Evolutionary conservation across 2,113 vertebrate species (phyloP), one percentile per base, ranked within the genome.

Genomic region (Pollachius pollachius): DNA sequence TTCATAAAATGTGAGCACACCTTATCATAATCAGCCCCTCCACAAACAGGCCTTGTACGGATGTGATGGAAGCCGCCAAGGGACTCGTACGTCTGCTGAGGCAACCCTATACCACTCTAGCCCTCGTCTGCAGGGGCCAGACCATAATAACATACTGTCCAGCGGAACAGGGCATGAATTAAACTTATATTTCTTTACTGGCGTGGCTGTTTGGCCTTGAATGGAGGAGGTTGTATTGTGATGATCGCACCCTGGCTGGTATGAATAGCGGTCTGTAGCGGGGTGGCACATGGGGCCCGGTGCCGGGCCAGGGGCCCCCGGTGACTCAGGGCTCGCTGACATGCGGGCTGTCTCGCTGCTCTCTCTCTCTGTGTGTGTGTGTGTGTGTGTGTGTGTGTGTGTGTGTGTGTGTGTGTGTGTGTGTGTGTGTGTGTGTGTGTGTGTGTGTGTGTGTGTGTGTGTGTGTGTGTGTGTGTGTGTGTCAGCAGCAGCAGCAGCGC

Each of bases 241-340:
- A 84, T 83, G 80, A 86, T 85, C 83, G 71, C 79, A 67, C 65
- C 75, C 71, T 84, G 66, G 58, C 41, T 64, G 78, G 81, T 81
- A 75, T 87, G 81, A 90, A 90, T 89, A 90, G 87, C 78, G 85
- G 75, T 67, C 70, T 81, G 78, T 65, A 81, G 79, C 74, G 72
- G 65, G 73, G 65, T 67, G 71, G 76, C 8, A 70, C 80, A 79
- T 77, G 61, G 76, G 30, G 80, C 67, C 73, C 80, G 67, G 83
- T 77, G 83, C 81, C 79, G 68, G 75, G 73, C 74, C 69, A 71
- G 6, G 60, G 59, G 37, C 41, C 68, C 62, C 8, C 48, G 68
- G 83, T 89, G 86, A 91, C 85, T 90, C 83, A 80, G 78, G 85
- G 78, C 86, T 23, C 86, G 82, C 82, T 81, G 81, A 76, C 69